Conservation (phyloP, 2,113 vertebrate genomes). For the Gadus macrocephalus region DNA sequence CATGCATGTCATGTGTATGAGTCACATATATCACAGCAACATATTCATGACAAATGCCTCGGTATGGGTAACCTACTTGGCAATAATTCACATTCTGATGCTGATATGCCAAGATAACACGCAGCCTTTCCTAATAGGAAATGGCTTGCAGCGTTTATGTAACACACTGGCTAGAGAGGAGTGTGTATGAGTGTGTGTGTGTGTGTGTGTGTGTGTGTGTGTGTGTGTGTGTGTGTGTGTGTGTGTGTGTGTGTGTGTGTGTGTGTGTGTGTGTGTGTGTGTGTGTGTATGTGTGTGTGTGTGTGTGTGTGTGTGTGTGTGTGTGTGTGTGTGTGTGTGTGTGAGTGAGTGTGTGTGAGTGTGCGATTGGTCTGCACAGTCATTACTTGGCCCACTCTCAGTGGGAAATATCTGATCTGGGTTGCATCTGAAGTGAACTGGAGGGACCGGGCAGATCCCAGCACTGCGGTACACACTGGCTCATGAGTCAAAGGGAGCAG, state of each 20-base stretch:
- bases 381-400: constrained; percentile 44
- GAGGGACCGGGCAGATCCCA: constrained; percentile 30
- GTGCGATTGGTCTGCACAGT: constrained; percentile 26
- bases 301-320: background rate
- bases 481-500: constrained; percentile 38
- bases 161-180: constrained; percentile 19
- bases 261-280: constrained; percentile 29
- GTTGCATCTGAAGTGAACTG: constrained; percentile 31
- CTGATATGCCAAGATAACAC: too few species aligned
- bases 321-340: constrained; percentile 24
- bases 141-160: constrained; percentile 27
- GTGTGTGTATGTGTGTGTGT: background rate
- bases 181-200: too few species aligned
- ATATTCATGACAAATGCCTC: too few species aligned
- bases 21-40: too few species aligned
- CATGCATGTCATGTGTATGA: too few species aligned
- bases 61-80: too few species aligned
- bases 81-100: too few species aligned
- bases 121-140: too few species aligned
- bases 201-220: too few species aligned
- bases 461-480: constrained; percentile 30
- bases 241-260: background rate
- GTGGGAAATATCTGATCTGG: constrained; percentile 40
- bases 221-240: background rate
- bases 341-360: constrained; percentile 22